phyloP scores from a whole-genome alignment of 1,140 invertebrate species.

The Lycorma delicatula region DNA sequence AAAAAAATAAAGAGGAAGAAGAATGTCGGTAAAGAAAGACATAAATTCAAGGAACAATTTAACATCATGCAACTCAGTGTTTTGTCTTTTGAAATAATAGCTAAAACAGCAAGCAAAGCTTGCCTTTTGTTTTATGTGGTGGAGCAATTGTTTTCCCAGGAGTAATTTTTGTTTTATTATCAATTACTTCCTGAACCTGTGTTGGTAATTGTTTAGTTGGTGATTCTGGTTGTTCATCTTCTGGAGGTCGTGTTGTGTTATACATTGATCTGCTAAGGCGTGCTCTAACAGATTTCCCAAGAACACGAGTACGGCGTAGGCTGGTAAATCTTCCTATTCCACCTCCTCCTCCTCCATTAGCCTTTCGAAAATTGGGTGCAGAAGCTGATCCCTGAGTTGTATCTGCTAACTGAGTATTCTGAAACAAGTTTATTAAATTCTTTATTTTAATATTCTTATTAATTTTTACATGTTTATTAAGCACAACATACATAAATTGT shows the following conservation, averaged over 20 bases:
- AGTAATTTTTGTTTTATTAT: not conserved
- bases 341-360: too few species aligned
- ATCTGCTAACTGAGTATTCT: too few species aligned
- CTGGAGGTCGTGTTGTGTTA: conserved; percentile 16
- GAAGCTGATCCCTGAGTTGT: too few species aligned
- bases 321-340: conserved; percentile 27
- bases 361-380: too few species aligned
- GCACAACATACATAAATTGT: too few species aligned
- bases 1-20: too few species aligned
- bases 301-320: conserved; percentile 21
- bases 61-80: too few species aligned
- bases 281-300: conserved; percentile 21
- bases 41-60: too few species aligned
- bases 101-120: conserved; percentile 11
- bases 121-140: conserved; percentile 16
- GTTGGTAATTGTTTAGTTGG: not conserved
- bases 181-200: not conserved
- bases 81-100: not conserved
- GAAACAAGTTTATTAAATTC: too few species aligned
- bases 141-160: not conserved
- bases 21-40: too few species aligned
- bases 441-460: too few species aligned
- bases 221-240: conserved; percentile 13
- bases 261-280: conserved; percentile 27
- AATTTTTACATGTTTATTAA: too few species aligned